Evolutionary conservation across 2,113 vertebrate genomes (phyloP), one percentile per base, ranked within the genome.

Genomic region (Microtus montanus): DNA sequence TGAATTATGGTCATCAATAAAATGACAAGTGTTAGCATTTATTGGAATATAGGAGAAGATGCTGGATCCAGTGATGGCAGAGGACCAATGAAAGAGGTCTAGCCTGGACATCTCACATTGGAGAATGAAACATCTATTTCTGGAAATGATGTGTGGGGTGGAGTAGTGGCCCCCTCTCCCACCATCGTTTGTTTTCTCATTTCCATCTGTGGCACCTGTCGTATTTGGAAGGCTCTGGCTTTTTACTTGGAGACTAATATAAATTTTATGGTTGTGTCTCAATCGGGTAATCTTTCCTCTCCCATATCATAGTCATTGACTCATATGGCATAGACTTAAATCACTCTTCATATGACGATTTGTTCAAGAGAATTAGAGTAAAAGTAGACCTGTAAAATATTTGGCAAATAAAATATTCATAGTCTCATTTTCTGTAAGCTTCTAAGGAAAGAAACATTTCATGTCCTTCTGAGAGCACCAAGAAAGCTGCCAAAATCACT

Each of bases 401-500:
- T 2, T 63, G 75, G 38, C 66, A 91, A 52, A 49, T 22, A 10
- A 38, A 52, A 73, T 75, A 74, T 17, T 9, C 3, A 64, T 54
- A 66, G 28, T 74, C 28, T 87, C 15, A 74, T 41, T 66, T 95
- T 93, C 22, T 63, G 70, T 71, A 20, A 47, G 68, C 17, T 68
- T 79, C 44, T 86, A 89, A 80, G 66, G 64, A 17, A 89, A 86
- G 15, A 82, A 15, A 30, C 73, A 28, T 80, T 74, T 94, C 24
- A 47, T 54, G 7, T 41, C 1, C 35, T 70, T 35, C 24, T 47
- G 38, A 87, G 75, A 94, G 19, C 1, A 35, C 54, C 28, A 64
- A 95, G 84, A 77, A 96, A 38, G 49, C 30, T 71, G 63, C 77
- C 54, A 28, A 77, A 89, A 66, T 54, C 19, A 64, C 44, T 44